Conservation (phyloP, 2,113 vertebrate species). For the Coptodon bakossiorum region DNA sequence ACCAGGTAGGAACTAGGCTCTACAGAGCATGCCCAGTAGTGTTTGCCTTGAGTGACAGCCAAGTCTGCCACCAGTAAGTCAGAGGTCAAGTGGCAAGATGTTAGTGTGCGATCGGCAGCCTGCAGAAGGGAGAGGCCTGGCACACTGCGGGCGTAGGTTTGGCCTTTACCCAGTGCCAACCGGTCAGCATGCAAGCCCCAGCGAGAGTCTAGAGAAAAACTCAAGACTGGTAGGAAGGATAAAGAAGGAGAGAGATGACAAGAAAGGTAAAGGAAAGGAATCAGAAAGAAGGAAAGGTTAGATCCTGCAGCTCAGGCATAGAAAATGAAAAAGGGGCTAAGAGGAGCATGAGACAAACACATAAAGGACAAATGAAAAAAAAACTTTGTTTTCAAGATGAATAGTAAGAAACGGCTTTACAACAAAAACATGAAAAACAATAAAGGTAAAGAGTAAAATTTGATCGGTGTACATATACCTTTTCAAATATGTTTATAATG, state of each 20-base stretch:
- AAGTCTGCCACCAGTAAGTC: conserved; percentile 83
- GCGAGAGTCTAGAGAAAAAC: conserved; percentile 90
- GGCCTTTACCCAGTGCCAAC: conserved; percentile 87
- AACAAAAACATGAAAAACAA: background rate
- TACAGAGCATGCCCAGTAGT: conserved; percentile 96
- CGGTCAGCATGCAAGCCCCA: conserved; percentile 89
- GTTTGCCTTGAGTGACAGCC: conserved; percentile 87
- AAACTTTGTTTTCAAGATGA: background rate
- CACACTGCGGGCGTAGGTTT: conserved; percentile 87
- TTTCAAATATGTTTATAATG: background rate
- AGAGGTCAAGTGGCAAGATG: conserved; percentile 89
- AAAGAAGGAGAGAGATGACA: background rate
- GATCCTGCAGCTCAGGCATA: background rate
- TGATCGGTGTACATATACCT: background rate
- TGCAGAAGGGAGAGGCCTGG: conserved; percentile 83
- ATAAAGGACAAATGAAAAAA: background rate
- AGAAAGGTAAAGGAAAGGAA: background rate
- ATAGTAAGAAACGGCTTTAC: background rate
- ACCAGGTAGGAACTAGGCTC: conserved; percentile 94
- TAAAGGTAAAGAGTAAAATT: background rate
- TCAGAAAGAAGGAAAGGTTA: background rate
- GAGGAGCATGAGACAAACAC: background rate
- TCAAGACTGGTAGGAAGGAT: conserved; percentile 75
- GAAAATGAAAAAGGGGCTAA: background rate
- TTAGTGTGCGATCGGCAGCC: conserved; percentile 84